Evolutionary conservation across 2,888 invertebrate species (phyloP).

Genomic region (Dynastes grantii): DNA sequence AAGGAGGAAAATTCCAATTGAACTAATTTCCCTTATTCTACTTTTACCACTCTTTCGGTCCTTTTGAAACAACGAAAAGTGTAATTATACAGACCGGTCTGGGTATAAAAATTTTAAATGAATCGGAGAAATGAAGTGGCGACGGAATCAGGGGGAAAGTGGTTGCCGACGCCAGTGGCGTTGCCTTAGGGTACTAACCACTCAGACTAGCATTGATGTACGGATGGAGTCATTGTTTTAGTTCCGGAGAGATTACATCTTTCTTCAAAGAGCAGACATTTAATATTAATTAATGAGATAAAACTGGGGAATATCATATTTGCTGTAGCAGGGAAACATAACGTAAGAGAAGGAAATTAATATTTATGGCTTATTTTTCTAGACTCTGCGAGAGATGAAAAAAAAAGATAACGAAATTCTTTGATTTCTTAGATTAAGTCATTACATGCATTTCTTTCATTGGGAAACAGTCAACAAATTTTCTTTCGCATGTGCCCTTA

Average conservation of each 20-base stretch:
- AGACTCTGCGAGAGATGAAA: neutral
- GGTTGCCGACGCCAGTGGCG: neutral
- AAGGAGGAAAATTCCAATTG: slow-evolving; percentile 40
- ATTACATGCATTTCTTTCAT: too few relatives aligned
- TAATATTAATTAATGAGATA: neutral
- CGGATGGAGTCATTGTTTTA: neutral
- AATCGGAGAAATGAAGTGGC: slow-evolving; percentile 48
- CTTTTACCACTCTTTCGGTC: slow-evolving; percentile 40
- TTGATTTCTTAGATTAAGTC: too few relatives aligned
- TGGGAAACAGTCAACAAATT: too few relatives aligned
- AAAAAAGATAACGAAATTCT: too few relatives aligned
- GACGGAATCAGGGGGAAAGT: slow-evolving; percentile 8
- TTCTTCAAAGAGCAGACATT: neutral
- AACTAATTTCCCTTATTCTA: slow-evolving; percentile 49
- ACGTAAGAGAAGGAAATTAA: neutral
- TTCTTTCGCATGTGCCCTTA: too few relatives aligned
- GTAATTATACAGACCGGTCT: slow-evolving; percentile 52
- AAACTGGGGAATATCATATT: neutral
- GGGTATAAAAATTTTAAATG: slow-evolving; percentile 52
- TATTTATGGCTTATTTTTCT: neutral
- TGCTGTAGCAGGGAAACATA: too few relatives aligned
- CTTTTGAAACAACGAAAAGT: slow-evolving; percentile 53
- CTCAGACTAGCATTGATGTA: neutral
- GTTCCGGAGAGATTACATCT: neutral
- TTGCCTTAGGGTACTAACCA: neutral